These are phyloP conservation scores for Pseudochirops cupreus DNA, from an alignment of 2,797 vertebrate genomes.

Conservation along the genomic window DNA sequence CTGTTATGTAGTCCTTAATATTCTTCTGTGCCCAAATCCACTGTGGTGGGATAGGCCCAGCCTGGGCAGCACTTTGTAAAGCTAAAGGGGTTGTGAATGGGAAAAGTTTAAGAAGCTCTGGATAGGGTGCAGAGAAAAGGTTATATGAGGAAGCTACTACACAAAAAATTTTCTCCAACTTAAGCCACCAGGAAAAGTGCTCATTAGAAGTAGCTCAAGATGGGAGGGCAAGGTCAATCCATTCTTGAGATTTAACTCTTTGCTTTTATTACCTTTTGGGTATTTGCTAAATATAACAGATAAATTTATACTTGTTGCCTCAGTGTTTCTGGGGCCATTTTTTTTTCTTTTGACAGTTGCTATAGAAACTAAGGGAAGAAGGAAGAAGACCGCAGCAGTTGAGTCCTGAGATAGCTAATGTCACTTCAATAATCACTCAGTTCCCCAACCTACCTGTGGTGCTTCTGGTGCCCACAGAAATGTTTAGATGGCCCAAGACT, in stretches of 20 bases:
- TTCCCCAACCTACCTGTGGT: neutral
- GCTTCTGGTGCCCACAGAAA: accelerated
- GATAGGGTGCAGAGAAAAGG: neutral
- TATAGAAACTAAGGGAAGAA: conserved; percentile 4
- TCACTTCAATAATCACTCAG: neutral
- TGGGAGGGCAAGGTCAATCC: neutral
- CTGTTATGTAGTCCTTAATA: neutral
- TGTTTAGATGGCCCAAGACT: neutral
- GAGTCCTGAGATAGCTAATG: neutral
- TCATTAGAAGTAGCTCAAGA: neutral
- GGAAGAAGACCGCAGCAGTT: neutral
- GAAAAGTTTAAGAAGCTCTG: too few species aligned
- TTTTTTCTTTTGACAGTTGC: conserved; percentile 1
- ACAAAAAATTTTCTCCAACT: neutral
- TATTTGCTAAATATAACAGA: neutral
- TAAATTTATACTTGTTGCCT: neutral
- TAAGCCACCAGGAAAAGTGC: neutral
- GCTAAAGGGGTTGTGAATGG: too few species aligned
- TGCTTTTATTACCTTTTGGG: neutral
- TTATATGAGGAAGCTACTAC: neutral
- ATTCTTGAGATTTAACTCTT: neutral
- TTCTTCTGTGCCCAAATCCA: neutral
- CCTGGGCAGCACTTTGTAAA: too few species aligned
- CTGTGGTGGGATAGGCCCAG: neutral
- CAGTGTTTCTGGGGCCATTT: neutral